Conservation (phyloP, 23 tunicate genomes). For the Corella eumyota region DNA sequence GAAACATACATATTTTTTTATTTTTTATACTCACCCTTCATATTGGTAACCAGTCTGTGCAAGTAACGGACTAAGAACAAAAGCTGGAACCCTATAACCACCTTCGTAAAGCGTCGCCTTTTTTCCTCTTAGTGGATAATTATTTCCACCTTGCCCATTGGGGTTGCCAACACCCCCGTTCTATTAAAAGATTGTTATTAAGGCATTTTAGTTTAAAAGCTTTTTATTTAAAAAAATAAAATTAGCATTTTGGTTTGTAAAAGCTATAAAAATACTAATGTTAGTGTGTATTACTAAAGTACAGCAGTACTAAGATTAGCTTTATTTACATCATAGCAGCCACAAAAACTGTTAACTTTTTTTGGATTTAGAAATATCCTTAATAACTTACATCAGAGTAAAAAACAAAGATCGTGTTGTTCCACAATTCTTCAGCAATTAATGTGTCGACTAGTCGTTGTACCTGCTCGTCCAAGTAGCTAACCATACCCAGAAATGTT, state of each 20-base stretch:
- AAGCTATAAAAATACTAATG: no score
- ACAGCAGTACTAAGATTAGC: no score
- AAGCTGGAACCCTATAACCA: constrained; percentile 49
- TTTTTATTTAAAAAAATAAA: no score
- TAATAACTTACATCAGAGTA: constrained; percentile 28
- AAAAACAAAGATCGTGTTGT: constrained; percentile 34
- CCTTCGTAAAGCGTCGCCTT: constrained; percentile 43
- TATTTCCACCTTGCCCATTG: constrained; percentile 24
- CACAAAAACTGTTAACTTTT: no score
- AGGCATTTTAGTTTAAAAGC: no score
- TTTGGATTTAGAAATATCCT: no score
- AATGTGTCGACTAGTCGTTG: constrained; percentile 11
- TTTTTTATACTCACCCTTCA: no score
- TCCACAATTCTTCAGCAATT: background rate
- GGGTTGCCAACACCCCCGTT: constrained; percentile 13
- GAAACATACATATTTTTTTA: no score
- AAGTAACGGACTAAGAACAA: constrained; percentile 18
- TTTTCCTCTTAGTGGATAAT: constrained; percentile 34
- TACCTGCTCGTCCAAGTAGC: constrained; percentile 34
- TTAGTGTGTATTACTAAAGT: no score
- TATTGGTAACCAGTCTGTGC: constrained; percentile 11
- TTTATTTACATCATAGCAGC: no score
- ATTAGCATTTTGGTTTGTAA: no score
- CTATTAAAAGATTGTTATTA: no score
- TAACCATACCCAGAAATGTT: constrained; percentile 37